Conservation (phyloP, 1,140 invertebrate genomes). For the Drosophila bipectinata region DNA sequence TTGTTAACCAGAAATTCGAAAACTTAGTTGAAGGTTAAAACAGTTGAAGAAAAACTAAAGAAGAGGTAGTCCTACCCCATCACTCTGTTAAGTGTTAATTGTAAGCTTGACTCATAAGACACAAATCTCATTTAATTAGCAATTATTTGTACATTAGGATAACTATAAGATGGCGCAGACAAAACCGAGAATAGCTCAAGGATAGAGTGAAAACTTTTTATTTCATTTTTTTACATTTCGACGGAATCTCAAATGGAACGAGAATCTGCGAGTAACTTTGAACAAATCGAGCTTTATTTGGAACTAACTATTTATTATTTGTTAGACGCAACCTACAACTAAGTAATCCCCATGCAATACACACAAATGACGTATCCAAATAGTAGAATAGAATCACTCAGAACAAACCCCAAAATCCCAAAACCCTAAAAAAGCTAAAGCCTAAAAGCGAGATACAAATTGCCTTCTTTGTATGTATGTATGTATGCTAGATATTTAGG, state of each 20-base stretch:
- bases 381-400: slow-evolving; percentile 60
- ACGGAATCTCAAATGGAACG: slow-evolving; percentile 48
- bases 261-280: slow-evolving; percentile 38
- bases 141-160: slow-evolving; percentile 49
- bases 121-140: slow-evolving; percentile 57
- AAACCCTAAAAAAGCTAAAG: slow-evolving; percentile 13
- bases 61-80: slow-evolving; percentile 12
- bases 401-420: slow-evolving; percentile 41
- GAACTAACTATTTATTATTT: slow-evolving; percentile 40
- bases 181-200: slow-evolving; percentile 39
- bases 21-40: slow-evolving; percentile 15
- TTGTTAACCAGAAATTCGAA: slow-evolving; percentile 42
- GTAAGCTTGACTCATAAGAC: slow-evolving; percentile 46
- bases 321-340: slow-evolving; percentile 30
- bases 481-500: slow-evolving; percentile 46
- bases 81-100: slow-evolving; percentile 50
- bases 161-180: slow-evolving; percentile 24
- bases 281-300: slow-evolving; percentile 75
- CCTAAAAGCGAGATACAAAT: slow-evolving; percentile 24
- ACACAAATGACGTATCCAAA: slow-evolving; percentile 77
- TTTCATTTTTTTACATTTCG: slow-evolving; percentile 24
- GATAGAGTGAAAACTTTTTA: slow-evolving; percentile 8
- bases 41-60: slow-evolving; percentile 9
- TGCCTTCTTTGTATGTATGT: slow-evolving; percentile 56
- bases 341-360: slow-evolving; percentile 46